These are phyloP conservation scores for Indicator indicator DNA, from an alignment of 2,113 vertebrate genomes.

Conservation along the genomic window DNA sequence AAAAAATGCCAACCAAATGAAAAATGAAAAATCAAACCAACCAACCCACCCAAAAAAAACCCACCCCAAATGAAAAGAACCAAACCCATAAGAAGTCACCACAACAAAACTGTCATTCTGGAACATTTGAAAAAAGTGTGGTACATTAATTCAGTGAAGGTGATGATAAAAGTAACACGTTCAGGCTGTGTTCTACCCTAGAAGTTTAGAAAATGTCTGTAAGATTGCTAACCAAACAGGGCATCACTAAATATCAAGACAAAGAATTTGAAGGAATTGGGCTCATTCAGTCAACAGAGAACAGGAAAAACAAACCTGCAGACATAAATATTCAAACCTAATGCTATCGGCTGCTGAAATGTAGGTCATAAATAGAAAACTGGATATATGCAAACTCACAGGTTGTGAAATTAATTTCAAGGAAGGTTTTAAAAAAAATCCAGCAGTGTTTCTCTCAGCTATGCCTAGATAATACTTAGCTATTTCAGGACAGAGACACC, in stretches of 20 bases:
- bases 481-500: not conserved
- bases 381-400: not conserved
- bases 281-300: constrained; percentile 9
- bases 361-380: not conserved
- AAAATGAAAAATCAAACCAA: too few relatives aligned
- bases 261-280: not conserved
- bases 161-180: not conserved
- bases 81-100: not conserved
- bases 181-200: not conserved
- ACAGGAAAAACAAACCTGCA: not conserved
- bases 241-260: not conserved
- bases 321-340: not conserved
- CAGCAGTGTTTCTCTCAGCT: not conserved
- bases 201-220: not conserved
- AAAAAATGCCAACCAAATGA: too few relatives aligned
- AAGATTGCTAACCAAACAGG: not conserved
- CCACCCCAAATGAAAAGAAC: too few relatives aligned
- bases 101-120: not conserved
- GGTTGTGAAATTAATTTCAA: not conserved
- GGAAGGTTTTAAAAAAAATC: not conserved
- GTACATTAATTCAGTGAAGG: not conserved
- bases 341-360: not conserved
- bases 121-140: not conserved
- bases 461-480: not conserved
- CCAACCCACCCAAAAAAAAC: too few relatives aligned